Conservation (phyloP, 1,140 invertebrate genomes). For the Drosophila melanica region DNA sequence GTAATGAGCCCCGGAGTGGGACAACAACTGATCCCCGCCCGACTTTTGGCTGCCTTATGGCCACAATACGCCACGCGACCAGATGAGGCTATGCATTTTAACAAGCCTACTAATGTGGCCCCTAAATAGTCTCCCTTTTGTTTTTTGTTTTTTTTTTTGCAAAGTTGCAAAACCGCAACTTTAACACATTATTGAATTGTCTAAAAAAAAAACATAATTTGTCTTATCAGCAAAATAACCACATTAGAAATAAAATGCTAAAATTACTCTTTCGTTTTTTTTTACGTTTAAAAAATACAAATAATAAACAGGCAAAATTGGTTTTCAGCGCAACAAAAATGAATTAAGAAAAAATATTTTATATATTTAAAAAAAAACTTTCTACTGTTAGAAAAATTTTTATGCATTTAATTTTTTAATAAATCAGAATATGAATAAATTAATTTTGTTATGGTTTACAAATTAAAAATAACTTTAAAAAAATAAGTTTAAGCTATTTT, state of each 20-base stretch:
- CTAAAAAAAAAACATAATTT: not conserved
- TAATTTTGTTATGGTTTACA: too few relatives aligned
- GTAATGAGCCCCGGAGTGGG: slow-evolving; percentile 58
- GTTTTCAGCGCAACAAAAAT: too few relatives aligned
- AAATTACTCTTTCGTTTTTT: too few relatives aligned
- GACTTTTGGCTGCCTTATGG: slow-evolving; percentile 36
- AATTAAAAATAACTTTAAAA: too few relatives aligned
- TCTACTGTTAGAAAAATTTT: too few relatives aligned
- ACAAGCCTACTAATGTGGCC: slow-evolving; percentile 74
- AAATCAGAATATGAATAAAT: too few relatives aligned
- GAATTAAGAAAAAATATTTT: too few relatives aligned
- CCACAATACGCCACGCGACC: not conserved
- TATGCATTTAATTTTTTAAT: too few relatives aligned
- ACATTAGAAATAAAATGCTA: not conserved
- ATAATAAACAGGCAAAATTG: too few relatives aligned
- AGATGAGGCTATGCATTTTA: slow-evolving; percentile 62
- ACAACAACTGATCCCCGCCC: slow-evolving; percentile 52
- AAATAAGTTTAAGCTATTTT: too few relatives aligned
- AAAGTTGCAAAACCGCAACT: not conserved
- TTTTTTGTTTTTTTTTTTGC: slow-evolving; percentile 8
- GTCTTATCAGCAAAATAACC: slow-evolving; percentile 11
- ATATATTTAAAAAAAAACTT: too few relatives aligned
- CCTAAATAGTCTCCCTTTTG: slow-evolving; percentile 16
- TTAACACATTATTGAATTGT: slow-evolving; percentile 15
- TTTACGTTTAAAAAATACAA: too few relatives aligned